Base-by-base conservation (phyloP, 2,113 vertebrate genomes). In the Caranx ignobilis region DNA sequence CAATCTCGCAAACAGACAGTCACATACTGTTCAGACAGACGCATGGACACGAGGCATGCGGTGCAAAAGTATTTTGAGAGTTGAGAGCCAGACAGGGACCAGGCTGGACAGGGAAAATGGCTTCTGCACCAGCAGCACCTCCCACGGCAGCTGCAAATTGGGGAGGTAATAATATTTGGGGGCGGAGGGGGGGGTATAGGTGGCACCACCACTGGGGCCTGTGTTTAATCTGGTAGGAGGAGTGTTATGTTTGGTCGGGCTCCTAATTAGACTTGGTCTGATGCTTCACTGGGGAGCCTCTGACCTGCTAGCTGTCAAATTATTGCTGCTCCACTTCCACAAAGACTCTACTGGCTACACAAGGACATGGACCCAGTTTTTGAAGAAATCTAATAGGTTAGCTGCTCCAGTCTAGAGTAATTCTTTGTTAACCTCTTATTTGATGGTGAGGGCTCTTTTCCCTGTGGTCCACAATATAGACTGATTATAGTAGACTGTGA, bases 241-340 rank as follows among this genome's bases (percentile, higher is more conserved):
- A 96, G 94, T 95, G 95, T 82, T 83, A 82, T 79, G 83, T 90
- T 91, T 89, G 90, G 93, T 94, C 95, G 94, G 81, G 73, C 77
- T 88, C 84, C 86, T 92, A 90, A 91, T 93, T 93, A 91, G 90
- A 91, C 81, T 80, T 77, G 79, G 81, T 86, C 87, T 77, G 83
- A 77, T 82, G 86, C 86, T 89, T 90, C 90, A 89, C 91, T 89
- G 75, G 91, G 89, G 90, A 91, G 89, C 86, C 68, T 83, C 81
- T 91, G 90, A 91, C 90, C 90, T 79, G 83, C 66, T 90, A 78
- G 84, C 89, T 87, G 85, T 91, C 90, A 91, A 85, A 92, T 93
- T 89, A 93, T 76, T 92, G 79, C 88, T 92, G 91, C 91, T 91
- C 93, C 87, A 92, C 87, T 94, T 91, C 79, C 84, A 82, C 34